Conservation (phyloP, 2,797 vertebrate species). For the Chaetophractus vellerosus region DNA sequence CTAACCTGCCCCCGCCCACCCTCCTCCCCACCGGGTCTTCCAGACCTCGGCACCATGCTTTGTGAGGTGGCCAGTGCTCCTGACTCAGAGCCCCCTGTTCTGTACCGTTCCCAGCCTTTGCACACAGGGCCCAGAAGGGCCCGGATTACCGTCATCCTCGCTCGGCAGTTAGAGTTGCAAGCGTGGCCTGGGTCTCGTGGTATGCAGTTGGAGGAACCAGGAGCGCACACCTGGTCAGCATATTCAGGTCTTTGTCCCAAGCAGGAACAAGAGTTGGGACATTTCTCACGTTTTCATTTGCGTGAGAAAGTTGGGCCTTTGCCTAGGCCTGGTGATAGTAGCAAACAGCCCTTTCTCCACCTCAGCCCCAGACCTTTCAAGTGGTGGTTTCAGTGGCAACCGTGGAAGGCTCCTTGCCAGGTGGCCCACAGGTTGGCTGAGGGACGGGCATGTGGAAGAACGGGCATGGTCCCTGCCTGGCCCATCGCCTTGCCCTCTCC, state of each 20-base stretch:
- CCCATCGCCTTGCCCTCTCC: too few species aligned
- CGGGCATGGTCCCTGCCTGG: not conserved
- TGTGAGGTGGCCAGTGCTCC: not conserved
- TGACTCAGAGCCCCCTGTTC: not conserved
- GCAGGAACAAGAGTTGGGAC: not conserved
- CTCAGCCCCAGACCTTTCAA: not conserved
- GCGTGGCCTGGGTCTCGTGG: not conserved
- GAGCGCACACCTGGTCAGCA: accelerated
- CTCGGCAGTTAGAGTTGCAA: not conserved
- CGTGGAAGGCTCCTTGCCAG: not conserved
- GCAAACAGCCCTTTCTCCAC: not conserved
- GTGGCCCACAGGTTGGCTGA: too few species aligned
- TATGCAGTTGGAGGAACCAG: not conserved
- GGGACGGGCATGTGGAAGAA: not conserved
- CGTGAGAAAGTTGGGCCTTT: not conserved
- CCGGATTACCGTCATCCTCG: accelerated
- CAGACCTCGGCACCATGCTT: not conserved
- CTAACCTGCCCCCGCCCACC: accelerated
- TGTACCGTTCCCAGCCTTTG: not conserved
- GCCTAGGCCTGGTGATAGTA: not conserved
- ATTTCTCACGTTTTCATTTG: too few species aligned
- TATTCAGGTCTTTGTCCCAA: not conserved
- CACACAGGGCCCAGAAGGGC: not conserved
- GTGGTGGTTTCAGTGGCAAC: constrained; percentile 50
- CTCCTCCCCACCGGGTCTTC: not conserved